phyloP scores from a whole-genome alignment of 2,888 invertebrate genomes.

The Pammene aurita region DNA sequence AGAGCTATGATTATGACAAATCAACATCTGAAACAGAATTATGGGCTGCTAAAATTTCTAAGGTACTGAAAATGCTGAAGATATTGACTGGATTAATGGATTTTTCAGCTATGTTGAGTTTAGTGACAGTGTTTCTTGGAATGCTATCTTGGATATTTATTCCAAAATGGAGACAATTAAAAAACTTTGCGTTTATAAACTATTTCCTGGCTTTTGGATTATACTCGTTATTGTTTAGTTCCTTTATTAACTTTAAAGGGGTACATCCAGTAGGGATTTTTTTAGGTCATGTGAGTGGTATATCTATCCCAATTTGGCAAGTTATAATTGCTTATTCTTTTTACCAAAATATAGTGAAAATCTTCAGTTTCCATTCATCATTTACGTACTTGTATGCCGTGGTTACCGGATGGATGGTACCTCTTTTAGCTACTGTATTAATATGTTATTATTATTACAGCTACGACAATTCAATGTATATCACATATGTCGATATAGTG shows the following conservation, averaged over 20 bases:
- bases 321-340: constrained; percentile 20
- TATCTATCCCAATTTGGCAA: constrained; percentile 8
- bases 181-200: constrained; percentile 22
- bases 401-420: constrained; percentile 11
- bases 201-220: neutral
- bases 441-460: neutral
- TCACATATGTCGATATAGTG: constrained; percentile 1
- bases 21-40: neutral
- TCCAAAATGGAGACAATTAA: constrained; percentile 32
- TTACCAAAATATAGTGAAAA: constrained; percentile 24
- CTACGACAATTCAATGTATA: neutral
- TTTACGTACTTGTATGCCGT: constrained; percentile 15
- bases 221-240: neutral
- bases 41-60: neutral
- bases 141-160: constrained; percentile 25
- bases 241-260: neutral
- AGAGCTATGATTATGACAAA: neutral
- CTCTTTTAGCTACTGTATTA: neutral
- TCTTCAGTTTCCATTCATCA: constrained; percentile 16
- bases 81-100: neutral
- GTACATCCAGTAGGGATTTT: neutral
- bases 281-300: neutral
- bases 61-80: neutral
- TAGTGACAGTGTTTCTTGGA: constrained; percentile 5
- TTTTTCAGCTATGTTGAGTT: neutral